These are phyloP conservation scores for Siniperca knerii DNA, from an alignment of 2,113 vertebrate genomes.

Conservation along the genomic window DNA sequence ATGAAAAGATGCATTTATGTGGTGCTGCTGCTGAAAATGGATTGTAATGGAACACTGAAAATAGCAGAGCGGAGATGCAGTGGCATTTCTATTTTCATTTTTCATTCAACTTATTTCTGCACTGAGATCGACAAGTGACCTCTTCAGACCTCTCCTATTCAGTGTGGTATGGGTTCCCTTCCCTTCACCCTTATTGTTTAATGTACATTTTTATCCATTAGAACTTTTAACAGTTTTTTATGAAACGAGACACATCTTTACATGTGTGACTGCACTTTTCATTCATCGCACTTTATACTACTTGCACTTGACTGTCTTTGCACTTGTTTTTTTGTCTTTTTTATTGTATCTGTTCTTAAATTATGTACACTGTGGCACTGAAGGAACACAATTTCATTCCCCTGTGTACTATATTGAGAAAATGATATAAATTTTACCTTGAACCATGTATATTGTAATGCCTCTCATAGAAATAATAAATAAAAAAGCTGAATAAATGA, in stretches of 20 bases:
- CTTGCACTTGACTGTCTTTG: neutral
- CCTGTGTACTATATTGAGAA: neutral
- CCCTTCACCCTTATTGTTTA: neutral
- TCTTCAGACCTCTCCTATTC: neutral
- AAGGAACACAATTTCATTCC: neutral
- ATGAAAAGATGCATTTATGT: constrained; percentile 31
- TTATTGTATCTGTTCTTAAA: neutral
- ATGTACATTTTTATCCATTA: neutral
- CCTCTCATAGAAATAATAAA: neutral
- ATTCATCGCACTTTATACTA: neutral
- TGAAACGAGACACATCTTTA: neutral
- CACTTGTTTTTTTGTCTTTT: no score
- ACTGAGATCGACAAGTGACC: neutral
- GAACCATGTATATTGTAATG: neutral
- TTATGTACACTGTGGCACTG: neutral
- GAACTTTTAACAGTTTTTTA: neutral
- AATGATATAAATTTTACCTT: neutral
- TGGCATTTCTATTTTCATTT: neutral
- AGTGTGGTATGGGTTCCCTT: no score
- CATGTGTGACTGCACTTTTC: neutral
- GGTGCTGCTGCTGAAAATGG: constrained; percentile 21
- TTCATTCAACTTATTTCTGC: constrained; percentile 1
- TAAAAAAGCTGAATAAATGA: neutral
- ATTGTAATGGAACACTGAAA: neutral
- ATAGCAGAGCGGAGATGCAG: neutral